Base-by-base conservation (phyloP, 2,797 vertebrate species). In the Chaenodraco wilsoni region DNA sequence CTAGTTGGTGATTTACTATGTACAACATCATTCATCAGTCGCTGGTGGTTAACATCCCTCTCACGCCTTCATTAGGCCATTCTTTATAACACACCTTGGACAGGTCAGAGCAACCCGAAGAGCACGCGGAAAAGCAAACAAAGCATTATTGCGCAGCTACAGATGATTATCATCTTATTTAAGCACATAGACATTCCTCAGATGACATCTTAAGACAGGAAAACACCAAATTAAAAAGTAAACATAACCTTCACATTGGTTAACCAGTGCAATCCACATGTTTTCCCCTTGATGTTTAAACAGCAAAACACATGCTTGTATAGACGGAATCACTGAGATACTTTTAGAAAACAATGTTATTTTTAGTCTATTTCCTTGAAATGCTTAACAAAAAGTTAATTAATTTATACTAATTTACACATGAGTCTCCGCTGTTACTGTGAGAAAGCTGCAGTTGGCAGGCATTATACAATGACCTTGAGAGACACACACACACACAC, bases 1-100 rank as follows among this genome's bases (percentile, higher is more conserved):
- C 64, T 83, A 82, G 60, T 58, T 21, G 73, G 83, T 94, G 92
- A 94, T 95, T 94, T 94, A 94, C 89, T 88, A 83, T 58, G 10
- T 44, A 16, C 76, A 73, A 76, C 81, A 89, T 88, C 87, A 91
- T 92, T 93, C 92, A 92, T 93, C 91, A 89, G 85, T 82, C 83
- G 78, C 65, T 5, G 45, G 54, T 78, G 69, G 84, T 91, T 88
- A 91, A 85, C 76, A 61, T 85, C 79, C 72, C 70, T 15, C 86
- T 87, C 83, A 89, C 76, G 89, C 91, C 82, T 46, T 89, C 81
- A 93, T 92, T 93, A 91, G 66, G 40, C 46, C 57, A 16, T 21
- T 50, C 56, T 84, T 75, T 69, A 83, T 27, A 89, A 87, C 63
- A 78, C 63, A 75, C 65, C 78, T 70, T 71, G 63, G 52, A 81